Base-by-base conservation (phyloP, 2,888 invertebrate species). In the Drosophila monieri region DNA sequence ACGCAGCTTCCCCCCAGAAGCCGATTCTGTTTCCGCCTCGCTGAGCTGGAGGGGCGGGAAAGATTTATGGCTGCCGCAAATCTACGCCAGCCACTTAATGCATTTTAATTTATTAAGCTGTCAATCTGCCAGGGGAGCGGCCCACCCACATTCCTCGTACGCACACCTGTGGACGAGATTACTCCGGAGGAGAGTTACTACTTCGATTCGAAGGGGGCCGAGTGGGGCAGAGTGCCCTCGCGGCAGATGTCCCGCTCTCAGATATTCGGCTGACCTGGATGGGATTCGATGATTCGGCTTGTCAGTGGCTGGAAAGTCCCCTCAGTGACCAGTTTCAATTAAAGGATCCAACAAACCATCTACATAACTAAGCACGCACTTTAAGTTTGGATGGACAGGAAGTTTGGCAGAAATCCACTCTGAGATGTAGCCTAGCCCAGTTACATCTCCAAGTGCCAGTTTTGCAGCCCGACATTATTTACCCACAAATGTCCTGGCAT, bases 71-170 rank as follows among this genome's bases (percentile, higher is more conserved):
- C 62, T 73, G 73, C 77, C 77, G 78, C 86, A 84, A 86, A 86
- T 85, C 80, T 76, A 72, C 76, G 74, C 79, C 69, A 69, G 64
- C 65, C 78, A 81, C 84, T 77, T 84, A 86, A 86, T 85, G 86
- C 84, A 86, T 73, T 85, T 85, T 86, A 85, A 85, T 85, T 85
- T 85, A 84, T 85, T 85, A 85, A 86, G 80, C 80, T 85, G 84
- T 85, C 84, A 84, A 84, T 85, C 76, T 66, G 70, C 59, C 67
- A 62, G 56, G 6, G 14, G 37, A 30, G 6, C 18, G 12, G 35
- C 49, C 18, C 49, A 30, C 44, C 12, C 47, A 39, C 54, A 5
- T 49, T 14, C 23, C 41, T 37, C 30, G 39, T 10, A 18, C 14
- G 35, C 21, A 18, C 53, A 58, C 39, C 43, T 58, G 48, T 41